Percentiles rank a stretch among this genome's conserved stretches.
These are phyloP conservation scores for Scaptodrosophila lebanonensis DNA, from an alignment of 1,140 invertebrate genomes.

Conservation along the genomic window DNA sequence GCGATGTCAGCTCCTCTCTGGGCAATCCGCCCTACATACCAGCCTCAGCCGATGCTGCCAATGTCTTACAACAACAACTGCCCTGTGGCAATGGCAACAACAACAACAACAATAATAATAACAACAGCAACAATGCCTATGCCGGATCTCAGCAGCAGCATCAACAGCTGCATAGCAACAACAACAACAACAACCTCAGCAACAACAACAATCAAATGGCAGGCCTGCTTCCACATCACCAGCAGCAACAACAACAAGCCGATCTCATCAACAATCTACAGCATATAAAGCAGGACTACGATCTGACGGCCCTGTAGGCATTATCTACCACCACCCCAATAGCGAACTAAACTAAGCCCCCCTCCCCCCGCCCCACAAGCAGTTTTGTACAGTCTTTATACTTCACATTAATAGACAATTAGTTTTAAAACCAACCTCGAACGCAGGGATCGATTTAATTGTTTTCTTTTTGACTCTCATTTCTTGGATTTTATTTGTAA, in stretches of 20 bases:
- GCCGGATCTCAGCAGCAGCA: slow-evolving; percentile 64
- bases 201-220: slow-evolving; percentile 66
- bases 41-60: slow-evolving; percentile 49
- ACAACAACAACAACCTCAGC: slow-evolving; percentile 7
- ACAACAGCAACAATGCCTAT: slow-evolving; percentile 33
- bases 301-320: slow-evolving; percentile 84
- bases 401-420: too few relatives aligned
- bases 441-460: too few relatives aligned
- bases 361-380: too few relatives aligned
- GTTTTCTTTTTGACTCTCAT: too few relatives aligned
- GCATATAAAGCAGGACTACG: slow-evolving; percentile 85
- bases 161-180: slow-evolving; percentile 23
- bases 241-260: slow-evolving; percentile 60
- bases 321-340: neutral
- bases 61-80: slow-evolving; percentile 18
- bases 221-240: slow-evolving; percentile 42
- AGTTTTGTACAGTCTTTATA: too few relatives aligned
- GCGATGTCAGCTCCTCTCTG: slow-evolving; percentile 68
- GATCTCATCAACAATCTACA: slow-evolving; percentile 72
- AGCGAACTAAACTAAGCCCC: slow-evolving; percentile 1
- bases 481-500: too few relatives aligned
- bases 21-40: slow-evolving; percentile 69
- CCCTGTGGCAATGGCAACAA: slow-evolving; percentile 26
- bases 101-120: slow-evolving; percentile 14
- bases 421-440: too few relatives aligned